A percentile compares a stretch with the other conserved stretches of the same genome.
These are phyloP conservation scores for Stomatorhinus ivindoensis DNA, from an alignment of 2,113 vertebrate species.

Conservation along the genomic window DNA sequence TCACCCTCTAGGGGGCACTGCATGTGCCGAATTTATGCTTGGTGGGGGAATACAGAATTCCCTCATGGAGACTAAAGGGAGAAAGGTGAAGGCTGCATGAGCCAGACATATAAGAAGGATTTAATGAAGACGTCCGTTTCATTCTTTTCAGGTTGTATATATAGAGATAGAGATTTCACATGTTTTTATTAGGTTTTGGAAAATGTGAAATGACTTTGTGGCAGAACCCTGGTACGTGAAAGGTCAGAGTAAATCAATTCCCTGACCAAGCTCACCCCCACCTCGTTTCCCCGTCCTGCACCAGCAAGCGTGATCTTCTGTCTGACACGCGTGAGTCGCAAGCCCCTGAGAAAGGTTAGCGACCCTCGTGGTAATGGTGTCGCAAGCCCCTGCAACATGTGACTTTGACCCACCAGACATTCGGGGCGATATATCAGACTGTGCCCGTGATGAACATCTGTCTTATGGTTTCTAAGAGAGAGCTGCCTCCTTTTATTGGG, in stretches of 20 bases:
- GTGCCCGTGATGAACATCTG: background rate
- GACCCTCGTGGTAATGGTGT: background rate
- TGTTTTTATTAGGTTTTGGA: conserved; percentile 48
- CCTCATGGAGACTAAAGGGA: background rate
- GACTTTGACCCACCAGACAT: background rate
- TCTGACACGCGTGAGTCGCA: background rate
- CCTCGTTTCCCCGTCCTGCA: background rate
- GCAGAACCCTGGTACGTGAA: conserved; percentile 45
- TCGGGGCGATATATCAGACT: background rate
- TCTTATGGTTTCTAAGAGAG: background rate
- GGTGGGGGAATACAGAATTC: background rate
- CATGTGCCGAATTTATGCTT: background rate
- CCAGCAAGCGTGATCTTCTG: background rate
- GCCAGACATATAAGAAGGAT: background rate
- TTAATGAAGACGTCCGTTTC: background rate
- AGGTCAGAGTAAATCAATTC: conserved; percentile 58
- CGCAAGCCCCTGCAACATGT: background rate
- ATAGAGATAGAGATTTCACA: conserved; percentile 49
- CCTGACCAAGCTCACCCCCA: conserved; percentile 22
- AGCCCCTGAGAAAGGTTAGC: background rate
- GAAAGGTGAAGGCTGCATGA: background rate
- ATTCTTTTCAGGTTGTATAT: conserved; percentile 16
- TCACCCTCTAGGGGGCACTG: conserved; percentile 3
- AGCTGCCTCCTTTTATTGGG: background rate
- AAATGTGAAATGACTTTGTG: conserved; percentile 36